A percentile compares a stretch with the other conserved stretches of the same genome.
These are phyloP conservation scores for Torymus texanus DNA, from an alignment of 2,888 invertebrate genomes.

Conservation along the genomic window DNA sequence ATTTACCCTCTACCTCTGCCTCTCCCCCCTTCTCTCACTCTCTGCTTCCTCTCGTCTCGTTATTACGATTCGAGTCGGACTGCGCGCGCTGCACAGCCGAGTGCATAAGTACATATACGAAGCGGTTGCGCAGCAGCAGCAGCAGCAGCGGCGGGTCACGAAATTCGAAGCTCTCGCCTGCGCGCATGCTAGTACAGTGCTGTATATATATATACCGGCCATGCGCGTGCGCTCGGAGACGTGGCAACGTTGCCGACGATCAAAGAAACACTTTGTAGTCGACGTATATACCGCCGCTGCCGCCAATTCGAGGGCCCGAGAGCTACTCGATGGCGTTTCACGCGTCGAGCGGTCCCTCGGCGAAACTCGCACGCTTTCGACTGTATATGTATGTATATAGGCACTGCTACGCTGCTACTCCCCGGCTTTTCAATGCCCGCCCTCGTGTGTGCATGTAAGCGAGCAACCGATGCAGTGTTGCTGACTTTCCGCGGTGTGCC, in stretches of 20 bases:
- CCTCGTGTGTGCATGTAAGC: too few species aligned
- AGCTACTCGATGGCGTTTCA: constrained; percentile 18
- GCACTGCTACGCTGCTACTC: too few species aligned
- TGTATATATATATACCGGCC: neutral
- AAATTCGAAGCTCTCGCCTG: constrained; percentile 42
- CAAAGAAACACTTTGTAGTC: constrained; percentile 53
- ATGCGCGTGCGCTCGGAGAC: neutral
- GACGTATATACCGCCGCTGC: constrained; percentile 12
- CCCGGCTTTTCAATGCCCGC: constrained; percentile 4
- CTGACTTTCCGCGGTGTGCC: neutral
- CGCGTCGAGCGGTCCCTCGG: neutral
- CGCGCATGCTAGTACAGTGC: neutral
- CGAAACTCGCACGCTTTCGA: neutral
- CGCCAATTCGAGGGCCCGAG: constrained; percentile 14
- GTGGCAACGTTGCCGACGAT: constrained; percentile 53
- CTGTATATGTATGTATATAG: too few species aligned
- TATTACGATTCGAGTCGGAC: constrained; percentile 32
- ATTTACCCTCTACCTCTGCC: constrained; percentile 12
- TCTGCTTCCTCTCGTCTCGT: constrained; percentile 18
- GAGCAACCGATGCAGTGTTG: too few species aligned
- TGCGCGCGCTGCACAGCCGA: neutral
- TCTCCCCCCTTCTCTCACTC: neutral
- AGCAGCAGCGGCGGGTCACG: constrained; percentile 21
- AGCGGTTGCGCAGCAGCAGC: neutral
- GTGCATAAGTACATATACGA: constrained; percentile 23